Base-by-base conservation (phyloP, 2,797 vertebrate genomes). In the Sphaeramia orbicularis region DNA sequence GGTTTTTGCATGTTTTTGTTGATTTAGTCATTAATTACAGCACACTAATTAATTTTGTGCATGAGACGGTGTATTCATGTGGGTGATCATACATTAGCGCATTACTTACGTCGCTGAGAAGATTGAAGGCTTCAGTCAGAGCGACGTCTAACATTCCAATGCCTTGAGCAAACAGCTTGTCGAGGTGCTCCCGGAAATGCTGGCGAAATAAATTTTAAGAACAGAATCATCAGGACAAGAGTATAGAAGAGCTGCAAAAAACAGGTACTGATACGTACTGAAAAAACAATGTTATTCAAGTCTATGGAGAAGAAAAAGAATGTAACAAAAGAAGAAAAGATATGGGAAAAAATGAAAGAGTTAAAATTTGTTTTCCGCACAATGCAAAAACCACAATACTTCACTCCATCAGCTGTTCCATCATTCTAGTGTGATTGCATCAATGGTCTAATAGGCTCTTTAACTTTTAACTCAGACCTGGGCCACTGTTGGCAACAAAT, bases 111-210 rank as follows among this genome's bases (percentile, higher is more conserved):
- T 97, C 95, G 60, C 78, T 94, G 67, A 99, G 96, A 81, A 99
- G 95, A 79, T 92, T 95, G 91, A 99, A 99, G 69, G 97, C 98
- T 86, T 99, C 97, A 3, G 95, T 97, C 84, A 99, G 93, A 83
- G 96, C 97, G n/a, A 96, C 76, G 68, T 98, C 96, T 90, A 99
- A 90, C 98, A 99, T 98, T 48, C 98, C 98, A 3, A 98, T 99
- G 77, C 96, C 97, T 91, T 98, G 96, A 68, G 96, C 97, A 83
- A 95, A 96, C 78, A 99, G 95, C 86, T 97, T 98, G 80, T 98
- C 95, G 16, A 99, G 95, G 63, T 96, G 97, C 77, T 97, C 95
- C 77, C 97, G 93, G 91, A 99, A 99, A 92, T 99, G 97, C 98
- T 99, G 91, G 12, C 16, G 21, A 67, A 66, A 74, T 36, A 48